phyloP scores from a whole-genome alignment of 2,797 vertebrate genomes.

The Diceros bicornis region DNA sequence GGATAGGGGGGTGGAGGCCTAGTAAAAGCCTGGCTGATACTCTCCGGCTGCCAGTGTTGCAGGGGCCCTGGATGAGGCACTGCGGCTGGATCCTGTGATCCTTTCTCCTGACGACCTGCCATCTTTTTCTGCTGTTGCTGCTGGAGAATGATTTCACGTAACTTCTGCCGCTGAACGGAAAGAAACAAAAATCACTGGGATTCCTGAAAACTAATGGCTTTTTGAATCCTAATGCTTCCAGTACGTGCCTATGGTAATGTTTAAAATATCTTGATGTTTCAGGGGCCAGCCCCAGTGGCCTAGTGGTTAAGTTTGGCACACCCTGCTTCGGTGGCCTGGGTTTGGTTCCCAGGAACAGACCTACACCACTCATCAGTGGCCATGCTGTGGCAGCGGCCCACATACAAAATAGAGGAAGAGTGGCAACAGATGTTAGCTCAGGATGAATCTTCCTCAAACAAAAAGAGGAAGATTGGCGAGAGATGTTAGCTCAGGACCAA shows the following conservation, averaged over 20 bases:
- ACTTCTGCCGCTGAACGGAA: constrained; percentile 94
- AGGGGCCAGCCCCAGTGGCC: not conserved
- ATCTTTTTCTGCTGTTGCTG: constrained; percentile 98
- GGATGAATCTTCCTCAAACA: too few species aligned
- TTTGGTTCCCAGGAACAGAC: too few species aligned
- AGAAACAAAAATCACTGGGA: constrained; percentile 28
- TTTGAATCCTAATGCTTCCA: not conserved
- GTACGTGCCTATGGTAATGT: not conserved
- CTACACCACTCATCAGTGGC: too few species aligned
- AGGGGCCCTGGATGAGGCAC: constrained; percentile 89
- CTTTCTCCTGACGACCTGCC: constrained; percentile 95
- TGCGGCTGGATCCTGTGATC: constrained; percentile 90
- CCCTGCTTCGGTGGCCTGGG: too few species aligned
- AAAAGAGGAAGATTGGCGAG: too few species aligned
- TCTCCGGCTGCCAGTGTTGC: constrained; percentile 96
- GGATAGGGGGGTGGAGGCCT: constrained; percentile 98
- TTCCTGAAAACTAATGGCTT: not conserved
- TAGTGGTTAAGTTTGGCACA: too few species aligned
- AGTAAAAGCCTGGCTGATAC: constrained; percentile 92
- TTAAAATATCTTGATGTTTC: not conserved
- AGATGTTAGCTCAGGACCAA: too few species aligned
- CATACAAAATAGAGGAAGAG: too few species aligned
- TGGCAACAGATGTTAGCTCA: too few species aligned
- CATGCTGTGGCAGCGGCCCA: too few species aligned
- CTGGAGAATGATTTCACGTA: constrained; percentile 97